These are phyloP conservation scores for Ctenoplectra terminalis DNA, from an alignment of 1,140 invertebrate species.

Conservation along the genomic window DNA sequence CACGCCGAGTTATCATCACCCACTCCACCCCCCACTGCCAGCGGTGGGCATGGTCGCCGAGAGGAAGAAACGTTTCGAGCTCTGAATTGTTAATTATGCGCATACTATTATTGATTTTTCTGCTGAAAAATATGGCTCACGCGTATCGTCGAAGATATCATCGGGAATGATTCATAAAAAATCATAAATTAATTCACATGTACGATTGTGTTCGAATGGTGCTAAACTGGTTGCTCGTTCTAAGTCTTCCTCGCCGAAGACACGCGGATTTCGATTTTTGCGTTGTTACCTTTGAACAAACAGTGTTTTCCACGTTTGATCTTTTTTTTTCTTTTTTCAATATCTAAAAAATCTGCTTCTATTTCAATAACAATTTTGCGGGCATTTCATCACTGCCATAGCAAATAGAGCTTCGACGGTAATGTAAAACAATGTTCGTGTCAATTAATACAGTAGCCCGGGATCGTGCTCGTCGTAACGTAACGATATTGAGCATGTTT, in stretches of 20 bases:
- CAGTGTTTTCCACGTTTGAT: too few species aligned
- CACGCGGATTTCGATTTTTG: background rate
- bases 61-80: conserved; percentile 87
- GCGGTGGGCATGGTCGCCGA: conserved; percentile 87
- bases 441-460: conserved; percentile 16
- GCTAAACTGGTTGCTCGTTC: conserved; percentile 29
- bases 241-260: background rate
- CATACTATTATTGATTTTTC: background rate
- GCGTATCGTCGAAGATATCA: background rate
- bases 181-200: background rate
- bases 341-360: background rate
- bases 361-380: background rate
- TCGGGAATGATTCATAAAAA: background rate
- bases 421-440: conserved; percentile 32
- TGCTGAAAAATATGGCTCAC: background rate
- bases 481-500: conserved; percentile 71
- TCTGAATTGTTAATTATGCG: conserved; percentile 68
- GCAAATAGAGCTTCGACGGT: conserved; percentile 30
- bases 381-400: conserved; percentile 50
- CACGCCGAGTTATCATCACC: conserved; percentile 76
- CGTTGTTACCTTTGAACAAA: background rate
- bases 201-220: conserved; percentile 1
- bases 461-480: conserved; percentile 49
- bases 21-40: conserved; percentile 82
- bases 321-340: background rate